A percentile compares a stretch with the other conserved stretches of the same genome.
Evolutionary conservation across 2,888 invertebrate genomes (phyloP).

Genomic region (Leucophenga montana): DNA sequence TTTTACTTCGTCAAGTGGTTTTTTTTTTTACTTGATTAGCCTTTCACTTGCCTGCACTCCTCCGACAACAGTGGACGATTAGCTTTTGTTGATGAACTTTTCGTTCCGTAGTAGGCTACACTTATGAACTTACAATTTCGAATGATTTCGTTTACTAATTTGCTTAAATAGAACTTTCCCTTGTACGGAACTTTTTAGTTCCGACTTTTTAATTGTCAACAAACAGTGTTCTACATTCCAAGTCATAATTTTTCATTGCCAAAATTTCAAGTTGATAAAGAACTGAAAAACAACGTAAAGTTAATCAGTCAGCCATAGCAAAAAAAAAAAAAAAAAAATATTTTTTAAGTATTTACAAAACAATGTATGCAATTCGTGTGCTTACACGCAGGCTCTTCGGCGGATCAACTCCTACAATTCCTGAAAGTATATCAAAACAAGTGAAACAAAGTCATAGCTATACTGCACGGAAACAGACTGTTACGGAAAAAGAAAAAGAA

Average conservation of each 20-base stretch:
- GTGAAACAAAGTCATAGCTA: not conserved
- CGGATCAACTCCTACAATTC: not conserved
- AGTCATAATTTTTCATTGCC: not conserved
- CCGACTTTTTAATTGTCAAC: not conserved
- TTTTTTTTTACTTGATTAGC: no score
- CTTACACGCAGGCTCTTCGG: not conserved
- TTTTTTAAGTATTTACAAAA: not conserved
- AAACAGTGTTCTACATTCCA: not conserved
- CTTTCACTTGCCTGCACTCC: no score
- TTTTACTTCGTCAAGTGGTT: no score
- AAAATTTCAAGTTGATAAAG: not conserved
- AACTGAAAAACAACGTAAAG: no score
- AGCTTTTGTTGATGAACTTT: not conserved
- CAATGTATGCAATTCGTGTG: not conserved
- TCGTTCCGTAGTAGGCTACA: not conserved
- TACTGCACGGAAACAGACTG: slow-evolving; percentile 1
- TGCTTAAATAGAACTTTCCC: no score
- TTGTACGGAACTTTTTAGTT: no score
- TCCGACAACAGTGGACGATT: no score
- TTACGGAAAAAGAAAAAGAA: slow-evolving; percentile 40
- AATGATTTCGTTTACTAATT: no score
- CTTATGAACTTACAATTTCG: no score
- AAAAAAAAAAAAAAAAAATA: not conserved
- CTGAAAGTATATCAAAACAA: not conserved
- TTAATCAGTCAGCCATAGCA: not conserved